These are phyloP conservation scores for Phortica okadai DNA, from an alignment of 2,888 invertebrate species.

Conservation along the genomic window DNA sequence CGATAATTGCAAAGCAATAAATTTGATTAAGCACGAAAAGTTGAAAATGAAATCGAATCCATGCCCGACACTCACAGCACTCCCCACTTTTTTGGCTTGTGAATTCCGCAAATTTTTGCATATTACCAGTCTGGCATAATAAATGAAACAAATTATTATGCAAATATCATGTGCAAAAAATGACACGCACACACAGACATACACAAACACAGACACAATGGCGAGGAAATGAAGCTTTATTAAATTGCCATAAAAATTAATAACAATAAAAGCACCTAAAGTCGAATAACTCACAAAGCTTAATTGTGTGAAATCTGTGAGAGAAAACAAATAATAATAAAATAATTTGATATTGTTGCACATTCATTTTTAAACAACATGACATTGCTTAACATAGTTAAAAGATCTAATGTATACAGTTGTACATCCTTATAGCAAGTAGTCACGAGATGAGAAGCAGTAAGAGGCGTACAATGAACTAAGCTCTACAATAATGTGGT, in stretches of 20 bases:
- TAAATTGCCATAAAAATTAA: conserved; percentile 58
- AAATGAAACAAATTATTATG: conserved; percentile 34
- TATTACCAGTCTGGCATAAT: conserved; percentile 22
- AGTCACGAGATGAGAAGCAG: too few relatives aligned
- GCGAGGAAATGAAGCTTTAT: conserved; percentile 40
- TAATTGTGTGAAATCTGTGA: too few relatives aligned
- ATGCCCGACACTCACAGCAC: too few relatives aligned
- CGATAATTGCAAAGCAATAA: conserved; percentile 32
- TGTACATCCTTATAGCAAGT: too few relatives aligned
- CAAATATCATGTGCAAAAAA: conserved; percentile 25
- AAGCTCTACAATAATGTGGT: too few relatives aligned
- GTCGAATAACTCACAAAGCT: background rate
- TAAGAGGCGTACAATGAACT: too few relatives aligned
- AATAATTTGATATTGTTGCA: too few relatives aligned
- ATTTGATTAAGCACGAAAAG: conserved; percentile 27
- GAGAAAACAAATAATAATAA: too few relatives aligned
- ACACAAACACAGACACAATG: background rate
- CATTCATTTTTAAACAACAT: too few relatives aligned
- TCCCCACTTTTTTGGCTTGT: background rate
- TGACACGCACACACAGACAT: background rate
- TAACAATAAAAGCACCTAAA: conserved; percentile 37
- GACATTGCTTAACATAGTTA: too few relatives aligned
- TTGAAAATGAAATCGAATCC: conserved; percentile 9
- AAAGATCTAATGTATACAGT: too few relatives aligned
- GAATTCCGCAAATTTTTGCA: background rate